Evolutionary conservation across 2,113 vertebrate species (phyloP).

Genomic region (Piprites chloris): DNA sequence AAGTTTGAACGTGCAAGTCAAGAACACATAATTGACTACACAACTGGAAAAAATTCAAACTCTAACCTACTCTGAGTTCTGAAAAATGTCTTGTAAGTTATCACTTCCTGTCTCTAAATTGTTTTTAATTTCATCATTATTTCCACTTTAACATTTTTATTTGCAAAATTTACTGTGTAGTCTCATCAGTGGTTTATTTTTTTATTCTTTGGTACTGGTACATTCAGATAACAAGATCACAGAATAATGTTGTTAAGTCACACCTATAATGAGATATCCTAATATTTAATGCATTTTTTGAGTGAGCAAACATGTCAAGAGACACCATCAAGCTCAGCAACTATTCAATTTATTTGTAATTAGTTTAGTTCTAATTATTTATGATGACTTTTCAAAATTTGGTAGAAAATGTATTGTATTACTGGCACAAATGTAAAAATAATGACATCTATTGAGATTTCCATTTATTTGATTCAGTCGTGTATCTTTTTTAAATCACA

Average conservation of each 20-base stretch:
- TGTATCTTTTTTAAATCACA: not conserved
- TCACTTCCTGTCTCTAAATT: not conserved
- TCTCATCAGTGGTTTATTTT: not conserved
- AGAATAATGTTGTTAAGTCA: not conserved
- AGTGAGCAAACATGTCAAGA: not conserved
- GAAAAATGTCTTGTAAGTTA: not conserved
- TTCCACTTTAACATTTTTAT: not conserved
- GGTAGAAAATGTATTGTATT: not conserved
- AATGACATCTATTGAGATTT: not conserved
- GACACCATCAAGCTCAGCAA: not conserved
- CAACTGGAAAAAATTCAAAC: accelerated
- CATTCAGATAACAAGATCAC: not conserved
- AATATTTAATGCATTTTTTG: not conserved
- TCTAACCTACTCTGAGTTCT: not conserved
- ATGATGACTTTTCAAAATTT: not conserved
- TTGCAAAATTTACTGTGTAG: not conserved
- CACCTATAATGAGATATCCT: not conserved
- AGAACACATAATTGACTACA: not conserved
- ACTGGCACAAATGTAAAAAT: not conserved
- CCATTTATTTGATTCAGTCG: not conserved
- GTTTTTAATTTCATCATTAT: not conserved
- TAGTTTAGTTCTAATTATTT: not conserved
- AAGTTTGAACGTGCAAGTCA: not conserved
- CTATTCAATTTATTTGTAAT: not conserved
- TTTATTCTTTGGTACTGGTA: not conserved